Base-by-base conservation (phyloP, 2,888 invertebrate genomes). In the Lochmaea capreae region DNA sequence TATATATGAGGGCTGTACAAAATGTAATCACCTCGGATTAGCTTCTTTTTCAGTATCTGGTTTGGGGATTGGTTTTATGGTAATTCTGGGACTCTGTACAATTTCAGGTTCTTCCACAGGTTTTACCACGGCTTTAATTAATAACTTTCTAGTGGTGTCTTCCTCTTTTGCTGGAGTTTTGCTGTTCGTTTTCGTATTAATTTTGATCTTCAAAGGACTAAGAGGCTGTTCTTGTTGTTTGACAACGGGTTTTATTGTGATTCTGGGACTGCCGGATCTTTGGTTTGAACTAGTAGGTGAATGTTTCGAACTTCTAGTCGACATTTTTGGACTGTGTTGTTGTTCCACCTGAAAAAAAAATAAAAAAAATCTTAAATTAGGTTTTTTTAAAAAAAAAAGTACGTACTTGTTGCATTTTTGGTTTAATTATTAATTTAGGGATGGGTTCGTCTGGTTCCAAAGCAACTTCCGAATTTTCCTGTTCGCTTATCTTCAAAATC, bases 11-110 rank as follows among this genome's bases (percentile, higher is more conserved):
- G 16, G 39, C n/a, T 10, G 87, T 87, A 42, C 26, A 39, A 39
- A 39, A 39, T 39, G 9, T 39, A 1, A 39, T 39, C 5, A 69
- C 59, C 59, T 71, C 9, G 74, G 71, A 61, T 68, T 68, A 8
- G 16, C 11, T 12, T 75, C 75, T 46, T 80, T 76, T 65, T 80
- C 78, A 0, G 26, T 43, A 12, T 85, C 79, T 65, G 89, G 89
- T 85, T 89, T 89, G 83, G 89, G 83, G 82, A 90, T 89, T 83
- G 90, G 89, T 86, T 89, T 90, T 77, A 90, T 89, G 83, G 89
- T 89, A 84, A 90, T 86, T 86, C 89, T 89, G 83, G 90, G 89
- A 73, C 81, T 84, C 57, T 78, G 81, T 5, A 77, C 74, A 58
- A 78, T 72, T 62, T 78, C 79, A 14, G 65, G 66, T 52, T 80